Evolutionary conservation across 2,797 vertebrate genomes (phyloP), one percentile per base, ranked within the genome.

Genomic region (Betta splendens): DNA sequence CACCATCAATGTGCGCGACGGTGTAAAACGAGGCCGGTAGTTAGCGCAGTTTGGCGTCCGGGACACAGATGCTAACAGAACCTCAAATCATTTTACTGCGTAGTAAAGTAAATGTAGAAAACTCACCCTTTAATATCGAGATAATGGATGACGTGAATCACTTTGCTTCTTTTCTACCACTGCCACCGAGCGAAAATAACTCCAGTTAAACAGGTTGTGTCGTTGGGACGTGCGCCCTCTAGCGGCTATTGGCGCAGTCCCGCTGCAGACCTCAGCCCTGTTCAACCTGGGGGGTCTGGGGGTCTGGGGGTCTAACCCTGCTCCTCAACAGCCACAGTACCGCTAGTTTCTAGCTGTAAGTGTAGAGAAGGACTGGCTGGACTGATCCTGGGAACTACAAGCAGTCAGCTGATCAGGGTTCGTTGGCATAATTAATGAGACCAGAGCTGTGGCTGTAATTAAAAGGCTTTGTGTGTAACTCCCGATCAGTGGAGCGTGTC

Each of bases 171-270:
- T 15, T 29, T 9, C 54, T 2, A n/a, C 11, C 12, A 26, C 36
- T 21, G 22, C 5, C 13, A 52, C 2, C 40, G 17, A 16, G 35
- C 31, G 33, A 38, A 42, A 45, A 33, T n/a, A n/a, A n/a, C n/a
- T 43, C 39, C 28, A 9, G 29, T 50, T 67, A 42, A 20, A 64
- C n/a, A n/a, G n/a, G n/a, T n/a, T n/a, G 40, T 12, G 12, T 3
- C 7, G 23, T n/a, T 12, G 42, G n/a, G 12, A 13, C 2, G 9
- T 44, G 70, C 77, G 9, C 79, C 84, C 72, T 77, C 84, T 85
- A 82, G 79, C 47, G 85, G 46, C 39, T 15, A 5, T 9, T 61
- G 20, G 43, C 9, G 25, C 17, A 20, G 12, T 6, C 15, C 23
- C 23, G 25, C 6, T 57, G 69, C 39, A 70, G 70, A n/a, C n/a